Evolutionary conservation across 2,888 invertebrate species (phyloP), one percentile per base, ranked within the genome.

Genomic region (Anarsia innoxiella): DNA sequence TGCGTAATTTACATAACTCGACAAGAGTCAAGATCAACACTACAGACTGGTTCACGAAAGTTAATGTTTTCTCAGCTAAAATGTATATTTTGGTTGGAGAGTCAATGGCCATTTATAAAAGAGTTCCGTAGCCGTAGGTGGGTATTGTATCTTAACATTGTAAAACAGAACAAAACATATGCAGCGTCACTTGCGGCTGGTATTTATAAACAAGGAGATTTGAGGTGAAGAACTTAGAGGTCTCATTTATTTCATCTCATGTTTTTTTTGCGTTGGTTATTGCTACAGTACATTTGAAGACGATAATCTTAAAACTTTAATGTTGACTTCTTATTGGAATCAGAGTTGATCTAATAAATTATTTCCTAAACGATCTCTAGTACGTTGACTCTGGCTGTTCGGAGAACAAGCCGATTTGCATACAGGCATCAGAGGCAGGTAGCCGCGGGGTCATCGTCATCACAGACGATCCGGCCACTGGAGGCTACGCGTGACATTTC

Each of bases 1-100:
- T 64, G 62, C 62, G 54, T 71, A 68, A 84, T 84, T 84, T 76
- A 79, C 83, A 84, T 84, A 84, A 83, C 78, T 73, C 66, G 75
- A 75, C 77, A 73, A n/a, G 65, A 66, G 58, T 62, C 53, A 71
- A 75, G 54, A 75, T 63, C 71, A 69, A 77, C 67, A 79, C 69
- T 72, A 65, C 49, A 67, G 71, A 69, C 71, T 58, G 63, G 77
- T 76, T 69, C 62, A 66, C 60, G 33, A 59, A 70, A 71, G 51
- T 59, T 64, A 60, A 58, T 71, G 53, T 66, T 59, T 67, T 61
- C 63, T 65, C 52, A 52, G 45, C n/a, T 58, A 51, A 46, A 48
- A 48, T 42, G 41, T 45, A 37, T 43, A 56, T 56, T 56, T 57
- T 52, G 45, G 49, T 45, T n/a, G 41, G 23, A 10, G 33, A 26